Conservation (phyloP, 2,888 invertebrate genomes). For the Rutpela maculata region DNA sequence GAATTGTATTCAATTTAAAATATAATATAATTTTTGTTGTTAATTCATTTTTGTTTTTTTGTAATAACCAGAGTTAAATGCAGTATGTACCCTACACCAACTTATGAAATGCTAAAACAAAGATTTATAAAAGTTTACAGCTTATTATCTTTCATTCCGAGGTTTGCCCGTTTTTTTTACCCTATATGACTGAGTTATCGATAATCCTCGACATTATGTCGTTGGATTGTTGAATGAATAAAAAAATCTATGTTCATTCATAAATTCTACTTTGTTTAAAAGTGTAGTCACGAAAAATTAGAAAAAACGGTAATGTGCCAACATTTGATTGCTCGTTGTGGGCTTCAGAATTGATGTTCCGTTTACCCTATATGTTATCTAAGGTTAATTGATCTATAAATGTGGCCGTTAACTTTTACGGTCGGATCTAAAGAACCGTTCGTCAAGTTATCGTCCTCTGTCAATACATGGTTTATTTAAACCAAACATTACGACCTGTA, state of each 20-base stretch:
- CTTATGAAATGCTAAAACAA: too few relatives aligned
- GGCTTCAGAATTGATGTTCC: conserved; percentile 2
- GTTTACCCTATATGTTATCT: conserved; percentile 16
- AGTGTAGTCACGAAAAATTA: background rate
- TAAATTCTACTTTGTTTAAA: background rate
- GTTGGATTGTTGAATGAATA: background rate
- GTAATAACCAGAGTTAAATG: too few relatives aligned
- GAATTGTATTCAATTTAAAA: too few relatives aligned
- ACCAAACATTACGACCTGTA: conserved; percentile 53
- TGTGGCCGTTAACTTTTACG: conserved; percentile 62
- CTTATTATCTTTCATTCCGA: too few relatives aligned
- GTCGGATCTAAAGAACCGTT: conserved; percentile 57
- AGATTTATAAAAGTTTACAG: too few relatives aligned
- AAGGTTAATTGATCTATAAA: conserved; percentile 61
- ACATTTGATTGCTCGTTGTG: background rate
- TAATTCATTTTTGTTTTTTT: too few relatives aligned
- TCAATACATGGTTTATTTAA: conserved; percentile 64
- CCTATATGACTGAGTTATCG: too few relatives aligned
- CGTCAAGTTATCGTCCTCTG: conserved; percentile 63
- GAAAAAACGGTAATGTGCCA: background rate
- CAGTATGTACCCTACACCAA: too few relatives aligned
- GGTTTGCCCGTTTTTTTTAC: too few relatives aligned
- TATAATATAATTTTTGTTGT: too few relatives aligned
- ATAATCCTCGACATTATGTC: background rate
- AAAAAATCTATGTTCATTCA: background rate